These are phyloP conservation scores for Myopa testacea DNA, from an alignment of 2,888 invertebrate genomes.

Conservation along the genomic window DNA sequence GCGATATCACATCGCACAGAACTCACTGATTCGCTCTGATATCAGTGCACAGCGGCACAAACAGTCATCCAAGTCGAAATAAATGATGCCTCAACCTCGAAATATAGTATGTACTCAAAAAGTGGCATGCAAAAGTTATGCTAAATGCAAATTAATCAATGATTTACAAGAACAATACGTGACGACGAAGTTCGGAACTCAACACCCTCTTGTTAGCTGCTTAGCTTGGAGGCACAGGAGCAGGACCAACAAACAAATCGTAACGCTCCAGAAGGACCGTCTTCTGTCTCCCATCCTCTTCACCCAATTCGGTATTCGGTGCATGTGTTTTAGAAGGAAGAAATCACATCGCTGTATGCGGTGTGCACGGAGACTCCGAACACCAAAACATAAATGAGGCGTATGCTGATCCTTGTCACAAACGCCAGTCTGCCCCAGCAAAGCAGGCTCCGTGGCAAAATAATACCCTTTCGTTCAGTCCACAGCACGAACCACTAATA, in stretches of 20 bases:
- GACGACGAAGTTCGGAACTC: conserved; percentile 45
- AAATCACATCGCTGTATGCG: background rate
- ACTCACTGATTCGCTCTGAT: background rate
- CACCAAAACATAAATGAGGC: conserved; percentile 60
- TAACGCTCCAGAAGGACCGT: too few relatives aligned
- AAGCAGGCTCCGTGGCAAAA: background rate
- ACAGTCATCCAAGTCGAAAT: background rate
- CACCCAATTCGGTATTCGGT: background rate
- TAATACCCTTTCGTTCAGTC: background rate
- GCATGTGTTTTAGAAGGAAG: background rate
- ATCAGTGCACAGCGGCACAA: conserved; percentile 45
- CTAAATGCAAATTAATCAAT: conserved; percentile 60
- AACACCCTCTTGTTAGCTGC: conserved; percentile 57
- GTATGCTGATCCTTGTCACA: conserved; percentile 64
- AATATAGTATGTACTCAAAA: background rate
- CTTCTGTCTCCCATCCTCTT: too few relatives aligned
- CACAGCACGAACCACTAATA: conserved; percentile 48
- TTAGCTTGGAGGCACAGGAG: background rate
- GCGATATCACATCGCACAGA: background rate
- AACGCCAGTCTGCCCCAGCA: conserved; percentile 43
- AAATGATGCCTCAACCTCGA: background rate
- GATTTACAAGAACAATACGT: conserved; percentile 63
- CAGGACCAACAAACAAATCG: background rate
- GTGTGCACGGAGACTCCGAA: conserved; percentile 35
- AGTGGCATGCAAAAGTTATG: conserved; percentile 56